Conservation (phyloP, 2,113 vertebrate genomes). For the Urocolius indicus region DNA sequence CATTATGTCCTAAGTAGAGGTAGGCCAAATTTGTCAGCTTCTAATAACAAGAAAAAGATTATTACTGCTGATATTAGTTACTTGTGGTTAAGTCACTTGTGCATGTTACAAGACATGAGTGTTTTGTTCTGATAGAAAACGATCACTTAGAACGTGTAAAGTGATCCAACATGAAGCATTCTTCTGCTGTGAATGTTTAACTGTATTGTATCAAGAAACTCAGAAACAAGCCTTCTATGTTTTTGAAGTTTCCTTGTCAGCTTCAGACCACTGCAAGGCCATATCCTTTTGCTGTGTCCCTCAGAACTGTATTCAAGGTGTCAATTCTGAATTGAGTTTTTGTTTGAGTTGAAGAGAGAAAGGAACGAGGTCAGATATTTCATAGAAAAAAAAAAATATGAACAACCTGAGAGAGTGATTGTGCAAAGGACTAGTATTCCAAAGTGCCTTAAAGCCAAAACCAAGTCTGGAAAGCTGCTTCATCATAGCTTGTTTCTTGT, state of each 20-base stretch:
- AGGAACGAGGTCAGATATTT: not conserved
- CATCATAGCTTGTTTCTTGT: not conserved
- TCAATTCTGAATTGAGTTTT: not conserved
- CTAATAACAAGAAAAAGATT: slow-evolving; percentile 70
- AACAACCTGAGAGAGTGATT: not conserved
- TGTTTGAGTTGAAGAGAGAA: not conserved
- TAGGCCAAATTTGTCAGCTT: slow-evolving; percentile 86
- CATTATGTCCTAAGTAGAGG: slow-evolving; percentile 89
- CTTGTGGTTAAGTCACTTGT: not conserved
- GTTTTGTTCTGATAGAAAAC: not conserved
- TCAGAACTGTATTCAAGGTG: not conserved
- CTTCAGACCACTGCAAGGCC: not conserved
- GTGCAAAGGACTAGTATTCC: not conserved
- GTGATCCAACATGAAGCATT: not conserved
- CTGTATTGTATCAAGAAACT: not conserved
- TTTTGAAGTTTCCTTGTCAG: not conserved
- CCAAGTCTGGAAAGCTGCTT: not conserved
- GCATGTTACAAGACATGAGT: not conserved
- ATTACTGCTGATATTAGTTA: not conserved
- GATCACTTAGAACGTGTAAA: not conserved
- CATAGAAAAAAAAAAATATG: not conserved
- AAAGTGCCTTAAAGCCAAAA: not conserved
- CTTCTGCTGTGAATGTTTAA: not conserved
- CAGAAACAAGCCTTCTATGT: not conserved
- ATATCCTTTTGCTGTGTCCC: not conserved